Base-by-base conservation (phyloP, 2,113 vertebrate species). In the Daboia siamensis region DNA sequence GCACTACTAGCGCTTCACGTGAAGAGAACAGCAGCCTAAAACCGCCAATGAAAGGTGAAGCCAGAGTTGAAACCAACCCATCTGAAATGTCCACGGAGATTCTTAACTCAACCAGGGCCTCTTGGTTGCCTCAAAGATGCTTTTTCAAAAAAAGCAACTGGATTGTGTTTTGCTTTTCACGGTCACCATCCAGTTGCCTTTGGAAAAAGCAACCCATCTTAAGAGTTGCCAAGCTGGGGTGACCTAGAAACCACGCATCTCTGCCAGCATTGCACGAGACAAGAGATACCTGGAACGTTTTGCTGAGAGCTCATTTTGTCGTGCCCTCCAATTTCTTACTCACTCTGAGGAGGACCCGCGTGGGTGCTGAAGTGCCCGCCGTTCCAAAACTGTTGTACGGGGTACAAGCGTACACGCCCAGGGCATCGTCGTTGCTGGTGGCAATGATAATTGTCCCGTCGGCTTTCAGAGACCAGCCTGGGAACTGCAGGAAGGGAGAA, bases 351-450 rank as follows among this genome's bases (percentile, higher is more conserved):
- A 99, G 97, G 92, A 99, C 99, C 0, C 96, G 97, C 0, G 99
- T 99, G 93, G 98, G 98, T 0, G 95, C 96, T 9, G 99, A 99
- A 88, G 97, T 95, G 26, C 99, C 99, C 33, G 98, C 97, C 0
- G 98, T 99, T 51, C 99, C 99, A 0, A 99, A 99, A 91, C 98
- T 99, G 97, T 99, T 99, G 95, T 99, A 99, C 0, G 99, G 98
- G 0, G 99, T 99, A 86, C 99, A 99, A 0, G 98, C 97, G 96
- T 99, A 99, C 88, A 98, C 96, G 69, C 99, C 99, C 91, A 98
- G 97, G 0, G 97, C 98, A 0, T 99, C 98, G 12, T 99, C 99
- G 2, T 99, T 99, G 64, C 98, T 98, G 87, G 97, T 97, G 0
- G 98, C 96, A 0, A 99, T 97, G 61, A 98, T 94, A n/a, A 99